Evolutionary conservation across 2,888 invertebrate genomes (phyloP), one percentile per base, ranked within the genome.

Genomic region (Scaptomyza polygonia): DNA sequence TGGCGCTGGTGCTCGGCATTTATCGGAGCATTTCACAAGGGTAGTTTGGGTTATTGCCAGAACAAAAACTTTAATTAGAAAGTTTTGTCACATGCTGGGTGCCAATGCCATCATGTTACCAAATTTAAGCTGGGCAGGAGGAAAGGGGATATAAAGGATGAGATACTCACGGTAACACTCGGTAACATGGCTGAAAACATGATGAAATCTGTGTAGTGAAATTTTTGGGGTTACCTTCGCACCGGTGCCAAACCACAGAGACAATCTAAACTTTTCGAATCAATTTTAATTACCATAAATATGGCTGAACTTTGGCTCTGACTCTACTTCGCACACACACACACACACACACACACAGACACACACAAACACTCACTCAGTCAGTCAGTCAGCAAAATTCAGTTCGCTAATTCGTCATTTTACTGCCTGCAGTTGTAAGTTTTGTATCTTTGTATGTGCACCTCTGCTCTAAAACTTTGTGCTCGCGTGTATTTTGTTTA

Each of bases 271-370:
- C 88, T 89, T 88, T 88, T 88, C 86, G 75, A 89, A 88, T 89
- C 89, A 88, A 88, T 88, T 86, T 88, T 89, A 88, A 88, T 88
- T 88, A 88, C 86, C 86, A 81, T 77, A 83, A 88, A 88, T 86
- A 84, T 81, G 75, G 72, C 68, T 77, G 65, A 84, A 72, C 85
- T 88, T 84, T 78, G 71, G 67, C 67, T 51, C 57, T 42, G 44
- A 51, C 56, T 21, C 59, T 65, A 61, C n/a, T n/a, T n/a, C n/a
- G n/a, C n/a, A n/a, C n/a, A n/a, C n/a, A n/a, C 21, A 69, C 58
- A 65, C 47, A 11, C 40, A 67, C 45, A 47, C 67, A 55, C 62
- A 32, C 54, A 29, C 56, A 63, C 62, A 78, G 62, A 65, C 78
- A 63, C 58, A 65, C 47, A 11, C 40, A 67, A 48, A 47, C 67